Base-by-base conservation (phyloP, 2,113 vertebrate species). In the Pholis gunnellus region DNA sequence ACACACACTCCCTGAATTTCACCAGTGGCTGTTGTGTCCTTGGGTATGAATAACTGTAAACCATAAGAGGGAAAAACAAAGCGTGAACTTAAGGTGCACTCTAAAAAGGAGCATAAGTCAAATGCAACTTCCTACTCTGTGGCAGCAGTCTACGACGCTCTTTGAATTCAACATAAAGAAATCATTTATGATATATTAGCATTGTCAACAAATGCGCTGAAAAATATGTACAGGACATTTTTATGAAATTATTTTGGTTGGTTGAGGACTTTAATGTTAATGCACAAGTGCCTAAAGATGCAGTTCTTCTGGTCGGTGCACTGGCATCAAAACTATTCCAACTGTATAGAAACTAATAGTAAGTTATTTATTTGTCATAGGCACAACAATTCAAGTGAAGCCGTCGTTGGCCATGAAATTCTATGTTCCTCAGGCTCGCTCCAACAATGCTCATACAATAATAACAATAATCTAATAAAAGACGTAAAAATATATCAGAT, bases 1-100 rank as follows among this genome's bases (percentile, higher is more conserved):
- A 76, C 63, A 69, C 79, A 77, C 87, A 93, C 93, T 95, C 93
- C 92, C 90, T 87, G 90, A 82, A 88, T 86, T 83, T 91, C 80
- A 82, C 67, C 79, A 75, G 72, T 80, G 74, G 79, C 87, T 25
- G 25, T n/a, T 0, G 18, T 59, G 92, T 81, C 89, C 94, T 93
- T 93, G 92, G 79, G 66, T 86, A 75, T 72, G 84, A 91, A 92
- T 88, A 74, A 77, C 72, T 59, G 20, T 36, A 9, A 60, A 78
- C 72, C 59, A 75, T 20, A 46, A n/a, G 72, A 40, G 38, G 20
- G 52, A 3, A 13, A 72, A 69, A 69, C 22, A 9, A 78, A 67
- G 78, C 3, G 36, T 79, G 74, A 82, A 66, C 60, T 56, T 42
- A 22, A 50, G 42, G 22, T 64, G 60, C 65, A 71, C 74, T 54